These are phyloP conservation scores for Apamea monoglypha DNA, from an alignment of 2,888 invertebrate genomes.

Conservation along the genomic window DNA sequence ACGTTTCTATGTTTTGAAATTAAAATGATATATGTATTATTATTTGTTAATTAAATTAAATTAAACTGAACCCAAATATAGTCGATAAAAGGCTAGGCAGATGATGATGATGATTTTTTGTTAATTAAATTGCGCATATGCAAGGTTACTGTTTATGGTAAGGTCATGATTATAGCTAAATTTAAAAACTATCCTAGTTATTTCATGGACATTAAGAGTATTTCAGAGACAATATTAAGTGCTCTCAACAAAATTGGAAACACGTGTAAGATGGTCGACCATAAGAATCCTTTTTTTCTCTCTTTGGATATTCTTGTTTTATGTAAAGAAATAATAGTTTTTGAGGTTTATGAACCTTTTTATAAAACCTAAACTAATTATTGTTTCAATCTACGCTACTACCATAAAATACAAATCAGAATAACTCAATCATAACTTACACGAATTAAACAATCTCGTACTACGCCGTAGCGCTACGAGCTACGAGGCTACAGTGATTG, in stretches of 20 bases:
- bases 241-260: not conserved
- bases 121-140: not conserved
- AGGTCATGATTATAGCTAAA: not conserved
- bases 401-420: conserved; percentile 33
- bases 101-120: not conserved
- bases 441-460: conserved; percentile 13
- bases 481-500: conserved; percentile 52
- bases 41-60: not conserved
- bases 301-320: not conserved
- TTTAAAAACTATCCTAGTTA: not conserved
- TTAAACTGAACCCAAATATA: not conserved
- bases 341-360: not conserved
- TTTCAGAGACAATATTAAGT: not conserved
- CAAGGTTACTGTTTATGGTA: not conserved
- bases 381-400: not conserved
- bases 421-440: conserved; percentile 18
- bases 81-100: not conserved
- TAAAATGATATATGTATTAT: too few relatives aligned
- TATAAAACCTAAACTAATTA: not conserved
- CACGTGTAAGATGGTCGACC: not conserved
- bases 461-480: conserved; percentile 56
- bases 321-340: too few relatives aligned
- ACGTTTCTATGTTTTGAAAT: not conserved
- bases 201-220: not conserved
- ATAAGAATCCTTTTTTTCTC: not conserved